phyloP scores from a whole-genome alignment of 1,140 invertebrate genomes.

The Varroa destructor region DNA sequence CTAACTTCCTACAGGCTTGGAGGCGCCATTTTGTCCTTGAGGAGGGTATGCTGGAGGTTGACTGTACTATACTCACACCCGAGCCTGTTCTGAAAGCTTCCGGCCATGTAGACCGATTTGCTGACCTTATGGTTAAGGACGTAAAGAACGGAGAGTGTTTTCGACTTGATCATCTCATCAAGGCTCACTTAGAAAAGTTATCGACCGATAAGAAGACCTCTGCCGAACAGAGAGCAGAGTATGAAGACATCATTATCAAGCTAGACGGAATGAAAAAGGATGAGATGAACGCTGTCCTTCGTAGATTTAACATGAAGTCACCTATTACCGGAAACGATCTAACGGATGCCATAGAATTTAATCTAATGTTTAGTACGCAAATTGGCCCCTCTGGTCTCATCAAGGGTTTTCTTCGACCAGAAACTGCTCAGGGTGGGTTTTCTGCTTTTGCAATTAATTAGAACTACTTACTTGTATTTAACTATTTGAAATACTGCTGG shows the following conservation, averaged over 20 bases:
- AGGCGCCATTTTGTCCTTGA: constrained; percentile 89
- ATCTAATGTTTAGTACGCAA: constrained; percentile 93
- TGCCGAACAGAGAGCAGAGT: constrained; percentile 56
- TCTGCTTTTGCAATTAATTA: too few relatives aligned
- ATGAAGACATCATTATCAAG: constrained; percentile 63
- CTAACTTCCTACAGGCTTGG: constrained; percentile 85
- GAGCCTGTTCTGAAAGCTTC: constrained; percentile 92
- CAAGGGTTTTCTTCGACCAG: constrained; percentile 86
- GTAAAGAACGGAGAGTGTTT: constrained; percentile 89
- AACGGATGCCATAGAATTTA: constrained; percentile 89
- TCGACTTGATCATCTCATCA: constrained; percentile 93
- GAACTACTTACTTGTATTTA: too few relatives aligned
- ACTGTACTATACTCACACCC: constrained; percentile 91
- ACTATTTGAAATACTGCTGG: too few relatives aligned
- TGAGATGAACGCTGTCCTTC: constrained; percentile 70
- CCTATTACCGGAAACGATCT: constrained; percentile 86
- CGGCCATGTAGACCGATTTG: constrained; percentile 96
- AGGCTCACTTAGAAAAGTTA: constrained; percentile 82
- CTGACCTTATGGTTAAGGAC: constrained; percentile 99
- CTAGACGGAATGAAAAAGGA: constrained; percentile 73
- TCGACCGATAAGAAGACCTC: constrained; percentile 66
- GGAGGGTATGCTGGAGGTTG: constrained; percentile 97
- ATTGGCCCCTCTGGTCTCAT: constrained; percentile 88
- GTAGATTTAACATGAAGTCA: constrained; percentile 81
- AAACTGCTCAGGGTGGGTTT: constrained; percentile 72